phyloP scores from a whole-genome alignment of 2,888 invertebrate genomes.

The Lepeophtheirus nordmannii region DNA sequence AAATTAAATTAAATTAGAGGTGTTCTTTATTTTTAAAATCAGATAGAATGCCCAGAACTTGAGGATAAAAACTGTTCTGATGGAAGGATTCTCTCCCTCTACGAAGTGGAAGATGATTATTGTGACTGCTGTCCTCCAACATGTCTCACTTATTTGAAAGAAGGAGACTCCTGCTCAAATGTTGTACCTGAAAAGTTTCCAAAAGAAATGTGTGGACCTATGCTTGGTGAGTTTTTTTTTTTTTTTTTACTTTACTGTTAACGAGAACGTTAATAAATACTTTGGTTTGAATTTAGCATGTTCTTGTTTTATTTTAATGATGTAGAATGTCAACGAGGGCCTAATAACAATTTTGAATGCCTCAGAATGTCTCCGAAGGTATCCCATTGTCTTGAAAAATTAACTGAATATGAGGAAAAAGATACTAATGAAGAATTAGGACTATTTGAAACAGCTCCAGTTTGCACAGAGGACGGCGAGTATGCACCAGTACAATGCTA shows the following conservation, averaged over 20 bases:
- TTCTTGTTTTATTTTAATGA: background rate
- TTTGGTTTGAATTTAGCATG: no score
- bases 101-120: conserved; percentile 10
- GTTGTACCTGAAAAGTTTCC: conserved; percentile 1
- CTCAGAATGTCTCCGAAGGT: background rate
- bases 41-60: background rate
- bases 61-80: background rate
- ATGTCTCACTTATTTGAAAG: conserved; percentile 14
- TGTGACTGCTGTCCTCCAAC: conserved; percentile 12
- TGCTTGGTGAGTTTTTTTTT: background rate
- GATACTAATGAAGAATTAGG: background rate
- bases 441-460: background rate
- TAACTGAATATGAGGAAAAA: background rate
- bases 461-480: conserved; percentile 7
- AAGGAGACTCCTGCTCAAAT: background rate
- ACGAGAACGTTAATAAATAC: background rate
- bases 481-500: conserved; percentile 12
- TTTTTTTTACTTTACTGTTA: background rate
- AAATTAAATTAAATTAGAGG: no score
- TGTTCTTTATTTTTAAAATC: background rate
- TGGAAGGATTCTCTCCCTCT: conserved; percentile 4
- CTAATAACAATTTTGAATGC: background rate
- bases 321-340: background rate
- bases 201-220: conserved; percentile 15
- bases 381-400: background rate